These are phyloP conservation scores for Micronycteris hirsuta DNA, from an alignment of 2,113 vertebrate genomes.

Conservation along the genomic window DNA sequence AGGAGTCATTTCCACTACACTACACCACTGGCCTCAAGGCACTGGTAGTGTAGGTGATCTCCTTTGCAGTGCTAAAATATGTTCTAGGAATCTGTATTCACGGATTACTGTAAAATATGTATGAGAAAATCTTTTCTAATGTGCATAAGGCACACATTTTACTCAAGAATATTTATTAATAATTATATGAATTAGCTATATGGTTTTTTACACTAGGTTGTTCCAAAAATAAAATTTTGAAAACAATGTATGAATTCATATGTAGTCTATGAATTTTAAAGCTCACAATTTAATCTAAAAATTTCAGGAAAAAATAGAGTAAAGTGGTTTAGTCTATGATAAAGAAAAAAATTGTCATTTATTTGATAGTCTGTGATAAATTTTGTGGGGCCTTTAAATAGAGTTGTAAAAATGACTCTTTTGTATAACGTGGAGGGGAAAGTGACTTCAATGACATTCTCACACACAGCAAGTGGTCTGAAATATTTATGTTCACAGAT, in stretches of 20 bases:
- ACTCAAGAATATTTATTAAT: background rate
- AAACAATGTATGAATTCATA: background rate
- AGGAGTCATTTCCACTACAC: background rate
- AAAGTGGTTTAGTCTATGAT: background rate
- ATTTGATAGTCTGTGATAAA: background rate
- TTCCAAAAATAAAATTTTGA: background rate
- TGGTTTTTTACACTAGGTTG: background rate
- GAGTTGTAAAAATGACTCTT: background rate
- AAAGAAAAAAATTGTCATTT: background rate
- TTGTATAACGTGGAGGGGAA: background rate
- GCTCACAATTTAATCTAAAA: background rate
- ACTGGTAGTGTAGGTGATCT: background rate
- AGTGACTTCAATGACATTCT: background rate
- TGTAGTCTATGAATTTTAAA: background rate
- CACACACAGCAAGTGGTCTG: background rate
- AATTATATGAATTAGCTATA: background rate
- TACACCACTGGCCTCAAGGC: fast-evolving
- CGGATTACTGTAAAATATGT: background rate
- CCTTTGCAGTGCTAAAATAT: background rate
- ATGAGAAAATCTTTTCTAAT: background rate
- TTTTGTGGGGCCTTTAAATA: background rate
- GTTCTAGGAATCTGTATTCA: background rate
- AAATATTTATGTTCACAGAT: conserved; percentile 41
- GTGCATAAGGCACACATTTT: background rate
- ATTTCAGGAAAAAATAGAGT: background rate